Conservation (phyloP, 2,113 vertebrate species). For the Urocynchramus pylzowi region DNA sequence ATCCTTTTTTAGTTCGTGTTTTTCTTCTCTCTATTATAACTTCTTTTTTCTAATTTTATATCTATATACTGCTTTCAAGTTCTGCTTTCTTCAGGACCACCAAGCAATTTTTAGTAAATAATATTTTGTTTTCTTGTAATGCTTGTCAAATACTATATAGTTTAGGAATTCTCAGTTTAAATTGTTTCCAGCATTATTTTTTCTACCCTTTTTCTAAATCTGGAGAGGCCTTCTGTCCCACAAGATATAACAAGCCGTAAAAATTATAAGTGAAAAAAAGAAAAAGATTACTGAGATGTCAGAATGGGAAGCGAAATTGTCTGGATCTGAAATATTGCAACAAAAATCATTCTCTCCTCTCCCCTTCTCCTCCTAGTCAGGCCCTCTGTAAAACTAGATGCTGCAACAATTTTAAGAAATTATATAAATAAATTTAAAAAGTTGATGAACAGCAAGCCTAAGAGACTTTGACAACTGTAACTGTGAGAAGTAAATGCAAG, state of each 20-base stretch:
- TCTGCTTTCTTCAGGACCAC: neutral
- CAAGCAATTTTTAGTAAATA: neutral
- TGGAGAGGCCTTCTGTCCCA: neutral
- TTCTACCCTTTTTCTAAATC: neutral
- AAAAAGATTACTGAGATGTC: neutral
- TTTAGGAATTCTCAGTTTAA: neutral
- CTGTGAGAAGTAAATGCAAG: neutral
- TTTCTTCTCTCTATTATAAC: neutral
- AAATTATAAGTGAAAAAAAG: neutral
- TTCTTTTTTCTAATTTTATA: neutral
- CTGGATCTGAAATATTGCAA: neutral
- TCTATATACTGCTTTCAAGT: neutral
- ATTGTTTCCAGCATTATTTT: neutral
- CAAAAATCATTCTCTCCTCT: too few relatives aligned
- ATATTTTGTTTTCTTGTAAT: neutral
- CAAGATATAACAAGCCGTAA: neutral
- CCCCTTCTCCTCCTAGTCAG: neutral
- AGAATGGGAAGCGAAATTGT: neutral
- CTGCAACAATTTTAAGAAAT: neutral
- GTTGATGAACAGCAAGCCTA: neutral
- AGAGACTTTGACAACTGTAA: constrained; percentile 27
- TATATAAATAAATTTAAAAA: neutral
- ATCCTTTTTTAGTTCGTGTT: neutral
- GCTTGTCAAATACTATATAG: neutral
- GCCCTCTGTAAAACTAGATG: neutral